A percentile compares a stretch with the other conserved stretches of the same genome.
These are phyloP conservation scores for Prorops nasuta DNA, from an alignment of 1,140 invertebrate genomes.

Conservation along the genomic window DNA sequence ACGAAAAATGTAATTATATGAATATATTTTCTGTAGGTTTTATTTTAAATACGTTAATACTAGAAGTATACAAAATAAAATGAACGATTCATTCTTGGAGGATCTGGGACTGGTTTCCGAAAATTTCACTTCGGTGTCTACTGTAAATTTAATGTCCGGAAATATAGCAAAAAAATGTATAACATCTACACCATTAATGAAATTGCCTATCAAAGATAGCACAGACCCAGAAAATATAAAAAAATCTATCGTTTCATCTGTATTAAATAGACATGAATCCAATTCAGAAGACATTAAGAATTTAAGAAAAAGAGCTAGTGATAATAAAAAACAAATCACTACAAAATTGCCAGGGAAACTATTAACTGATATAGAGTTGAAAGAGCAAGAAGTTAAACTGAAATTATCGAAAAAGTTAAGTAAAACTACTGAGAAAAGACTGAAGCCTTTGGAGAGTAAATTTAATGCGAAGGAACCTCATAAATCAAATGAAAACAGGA, in stretches of 20 bases:
- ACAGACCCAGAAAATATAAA: not conserved
- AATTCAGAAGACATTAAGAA: not conserved
- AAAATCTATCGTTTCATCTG: not conserved
- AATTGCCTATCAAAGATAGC: not conserved
- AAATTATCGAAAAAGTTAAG: too few species aligned
- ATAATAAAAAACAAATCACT: not conserved
- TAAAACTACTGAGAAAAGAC: constrained; percentile 28
- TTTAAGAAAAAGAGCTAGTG: not conserved
- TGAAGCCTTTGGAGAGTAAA: constrained; percentile 28
- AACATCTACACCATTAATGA: constrained; percentile 18
- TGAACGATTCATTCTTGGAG: constrained; percentile 50
- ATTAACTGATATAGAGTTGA: not conserved
- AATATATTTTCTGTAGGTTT: too few species aligned
- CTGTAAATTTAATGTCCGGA: constrained; percentile 5
- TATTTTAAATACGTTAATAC: too few species aligned
- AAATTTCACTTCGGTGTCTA: constrained; percentile 5
- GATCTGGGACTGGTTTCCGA: constrained; percentile 35
- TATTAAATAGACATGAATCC: not conserved
- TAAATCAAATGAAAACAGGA: constrained; percentile 12
- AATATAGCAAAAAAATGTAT: constrained; percentile 22
- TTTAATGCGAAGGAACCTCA: constrained; percentile 20
- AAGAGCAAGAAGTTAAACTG: not conserved
- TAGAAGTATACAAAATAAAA: too few species aligned
- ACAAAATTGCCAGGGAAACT: constrained; percentile 9
- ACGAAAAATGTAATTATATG: too few species aligned